Evolutionary conservation across 1,140 invertebrate species (phyloP), one percentile per base, ranked within the genome.

Genomic region (Neodiprion lecontei): DNA sequence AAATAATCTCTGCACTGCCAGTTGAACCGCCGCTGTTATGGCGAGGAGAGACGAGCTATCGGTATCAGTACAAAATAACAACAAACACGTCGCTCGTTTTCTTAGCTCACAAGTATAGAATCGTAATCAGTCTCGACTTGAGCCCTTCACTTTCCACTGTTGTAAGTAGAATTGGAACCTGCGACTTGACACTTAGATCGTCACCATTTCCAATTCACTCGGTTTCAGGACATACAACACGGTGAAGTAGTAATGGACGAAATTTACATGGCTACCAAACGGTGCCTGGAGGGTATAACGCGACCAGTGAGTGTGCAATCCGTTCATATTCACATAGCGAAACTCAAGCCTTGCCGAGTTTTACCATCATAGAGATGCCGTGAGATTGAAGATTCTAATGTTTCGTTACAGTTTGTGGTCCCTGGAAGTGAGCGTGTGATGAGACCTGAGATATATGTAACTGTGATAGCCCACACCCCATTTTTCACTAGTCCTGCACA

Each of bases 71-170:
- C 80, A 83, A 85, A 79, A 86, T 91, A 71, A 86, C 86, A 17
- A 86, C 84, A 21, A 79, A 86, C n/a, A 90, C 91, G 61, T 87
- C 88, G 66, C 79, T 91, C 67, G 86, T 89, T 80, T 90, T 88
- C 86, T 89, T 89, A 78, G 91, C 82, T 72, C 91, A 85, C 80
- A 90, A 90, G 73, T 95, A 95, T 82, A 85, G 92, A 74, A 90
- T 95, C 76, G 93, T 94, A 28, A 95, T 94, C 86, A 93, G 94
- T 81, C 87, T 96, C 70, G 95, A 96, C 86, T 89, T 96, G 76
- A 96, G 94, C 87, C 94, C 95, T 21, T 96, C 95, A 4, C 89
- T 93, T 74, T 91, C 93, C 48, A 91, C 93, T 79, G 92, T 95
- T 69, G 93, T 88, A 78, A 86, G 83, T 92, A 86, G 81, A 40